Evolutionary conservation across 2,888 invertebrate species (phyloP).

Genomic region (Ischnura elegans): DNA sequence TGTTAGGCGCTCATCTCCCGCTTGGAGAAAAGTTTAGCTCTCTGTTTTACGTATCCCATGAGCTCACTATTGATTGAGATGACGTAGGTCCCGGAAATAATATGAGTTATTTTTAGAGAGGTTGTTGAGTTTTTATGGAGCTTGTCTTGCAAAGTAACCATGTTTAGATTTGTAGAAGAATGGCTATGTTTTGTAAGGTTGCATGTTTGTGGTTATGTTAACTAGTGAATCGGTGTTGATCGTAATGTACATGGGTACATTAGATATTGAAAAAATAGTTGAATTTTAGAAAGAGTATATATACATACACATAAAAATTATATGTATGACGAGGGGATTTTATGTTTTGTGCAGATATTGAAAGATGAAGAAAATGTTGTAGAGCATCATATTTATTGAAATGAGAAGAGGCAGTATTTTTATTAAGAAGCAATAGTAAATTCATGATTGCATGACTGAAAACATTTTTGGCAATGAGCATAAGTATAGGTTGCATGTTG

Average conservation of each 20-base stretch:
- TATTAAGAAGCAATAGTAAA: conserved; percentile 65
- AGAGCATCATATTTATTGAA: conserved; percentile 64
- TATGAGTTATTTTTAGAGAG: conserved; percentile 62
- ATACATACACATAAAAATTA: conserved; percentile 47
- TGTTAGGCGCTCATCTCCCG: background rate
- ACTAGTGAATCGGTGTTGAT: conserved; percentile 59
- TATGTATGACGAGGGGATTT: conserved; percentile 37
- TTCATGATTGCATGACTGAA: conserved; percentile 65
- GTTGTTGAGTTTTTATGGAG: conserved; percentile 56
- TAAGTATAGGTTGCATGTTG: conserved; percentile 40
- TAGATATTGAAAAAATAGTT: conserved; percentile 51
- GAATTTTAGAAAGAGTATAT: conserved; percentile 53
- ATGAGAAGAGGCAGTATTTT: conserved; percentile 64
- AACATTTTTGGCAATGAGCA: conserved; percentile 39
- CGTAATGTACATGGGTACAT: conserved; percentile 56
- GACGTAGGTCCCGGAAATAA: background rate
- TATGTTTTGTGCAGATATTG: conserved; percentile 66
- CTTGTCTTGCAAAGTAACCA: conserved; percentile 43
- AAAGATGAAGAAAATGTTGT: conserved; percentile 57
- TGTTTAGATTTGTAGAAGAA: conserved; percentile 50
- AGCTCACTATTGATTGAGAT: conserved; percentile 38
- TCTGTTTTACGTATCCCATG: conserved; percentile 11
- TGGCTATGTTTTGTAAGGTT: conserved; percentile 56
- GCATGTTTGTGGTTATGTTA: conserved; percentile 56
- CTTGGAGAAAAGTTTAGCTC: background rate